Base-by-base conservation (phyloP, 92 coral and sea anemone species). In the Zoanthus sociatus region DNA sequence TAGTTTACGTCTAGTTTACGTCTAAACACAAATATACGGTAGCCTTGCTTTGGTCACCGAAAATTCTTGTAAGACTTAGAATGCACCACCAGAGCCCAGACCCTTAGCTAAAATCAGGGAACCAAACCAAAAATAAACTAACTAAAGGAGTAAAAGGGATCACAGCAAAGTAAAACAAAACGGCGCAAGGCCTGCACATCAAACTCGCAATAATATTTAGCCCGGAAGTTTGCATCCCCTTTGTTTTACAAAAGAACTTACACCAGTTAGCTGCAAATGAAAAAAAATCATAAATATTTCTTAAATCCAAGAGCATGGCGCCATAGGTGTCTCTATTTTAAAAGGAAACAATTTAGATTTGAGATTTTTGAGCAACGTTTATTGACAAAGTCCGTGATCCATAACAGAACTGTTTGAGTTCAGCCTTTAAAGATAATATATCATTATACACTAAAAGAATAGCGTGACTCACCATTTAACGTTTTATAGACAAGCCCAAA, bases 401-500 rank as follows among this genome's bases (percentile, higher is more conserved):
- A 63, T 17, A n/a, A 63, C 66, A 18, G 12, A 50, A 50, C 0
- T 5, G 17, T 63, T 63, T 9, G 21, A 16, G 9, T 12, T 14
- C 12, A 2, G 60, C 14, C 14, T 58, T 16, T 15, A 1, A 58
- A 0, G 4, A 26, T 26, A 58, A 58, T 11, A 54, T 54, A 58
- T 50, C 30, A 17, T 63, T 63, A 63, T 63, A 17, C 14, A 26
- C 18, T 5, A 5, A 45, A 8, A 10, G 11, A 44, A 17, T 81
- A 47, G 75, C 75, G 85, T 81, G 85, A 81, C 73, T 61, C 13
- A 81, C 74, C 46, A 81, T 7, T 67, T 64, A 44, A 37, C 13
- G 21, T 66, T 67, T 11, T 5, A 5, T 20, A 16, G 75, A 30
- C 75, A 81, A 66, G 85, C 75, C 85, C 61, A 81, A 67, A 64